A percentile compares a stretch with the other conserved stretches of the same genome.
phyloP scores from a whole-genome alignment of 2,888 invertebrate genomes.

The Amblyjoppa fuscipennis region DNA sequence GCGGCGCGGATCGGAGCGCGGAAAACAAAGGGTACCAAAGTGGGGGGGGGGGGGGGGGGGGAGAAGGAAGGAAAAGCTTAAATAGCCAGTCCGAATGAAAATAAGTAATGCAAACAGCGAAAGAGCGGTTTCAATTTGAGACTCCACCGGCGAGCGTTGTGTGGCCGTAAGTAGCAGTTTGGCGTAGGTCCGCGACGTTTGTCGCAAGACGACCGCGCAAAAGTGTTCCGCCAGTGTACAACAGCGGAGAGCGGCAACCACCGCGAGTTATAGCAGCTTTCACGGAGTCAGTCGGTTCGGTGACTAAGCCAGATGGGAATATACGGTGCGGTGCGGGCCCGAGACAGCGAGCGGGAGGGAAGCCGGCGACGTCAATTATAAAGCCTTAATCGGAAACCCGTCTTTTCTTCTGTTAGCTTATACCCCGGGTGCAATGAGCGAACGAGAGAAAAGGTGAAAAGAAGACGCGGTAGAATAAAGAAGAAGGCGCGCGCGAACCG shows the following conservation, averaged over 20 bases:
- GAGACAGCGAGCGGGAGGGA: conserved; percentile 66
- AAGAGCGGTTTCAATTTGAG: conserved; percentile 8
- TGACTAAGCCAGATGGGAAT: conserved; percentile 79
- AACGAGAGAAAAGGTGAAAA: conserved; percentile 53
- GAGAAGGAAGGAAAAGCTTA: not conserved
- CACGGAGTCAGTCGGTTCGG: conserved; percentile 75
- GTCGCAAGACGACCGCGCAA: conserved; percentile 57
- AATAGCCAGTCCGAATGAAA: not conserved
- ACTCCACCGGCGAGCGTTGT: not conserved
- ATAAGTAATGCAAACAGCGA: not conserved
- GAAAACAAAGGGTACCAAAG: not conserved
- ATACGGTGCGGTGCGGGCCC: conserved; percentile 53
- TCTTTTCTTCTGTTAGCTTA: conserved; percentile 83
- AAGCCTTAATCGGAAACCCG: conserved; percentile 85
- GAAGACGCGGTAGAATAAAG: conserved; percentile 54
- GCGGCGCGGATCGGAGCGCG: not conserved
- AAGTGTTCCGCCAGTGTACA: conserved; percentile 65
- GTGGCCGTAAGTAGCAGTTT: conserved; percentile 20
- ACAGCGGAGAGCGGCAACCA: conserved; percentile 52
- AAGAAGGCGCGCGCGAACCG: conserved; percentile 61
- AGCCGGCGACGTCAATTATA: conserved; percentile 84
- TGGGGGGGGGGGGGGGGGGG: not conserved
- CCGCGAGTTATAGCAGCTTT: conserved; percentile 57
- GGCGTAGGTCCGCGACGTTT: conserved; percentile 37
- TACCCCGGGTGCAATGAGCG: conserved; percentile 66